These are phyloP conservation scores for Malurus leucopterus DNA, from an alignment of 2,797 vertebrate species.

Conservation along the genomic window DNA sequence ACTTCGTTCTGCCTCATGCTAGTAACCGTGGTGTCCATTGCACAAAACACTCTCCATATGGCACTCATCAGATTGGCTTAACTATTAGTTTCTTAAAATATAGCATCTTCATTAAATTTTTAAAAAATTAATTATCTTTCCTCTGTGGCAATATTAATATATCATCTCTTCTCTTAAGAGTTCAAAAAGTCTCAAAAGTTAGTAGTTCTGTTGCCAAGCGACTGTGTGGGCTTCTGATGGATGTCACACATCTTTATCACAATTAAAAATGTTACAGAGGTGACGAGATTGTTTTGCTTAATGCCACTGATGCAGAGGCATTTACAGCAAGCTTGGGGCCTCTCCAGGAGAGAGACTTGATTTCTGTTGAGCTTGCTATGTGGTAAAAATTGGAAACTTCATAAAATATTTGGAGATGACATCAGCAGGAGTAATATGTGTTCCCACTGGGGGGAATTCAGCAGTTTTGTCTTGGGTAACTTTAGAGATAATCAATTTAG, in stretches of 20 bases:
- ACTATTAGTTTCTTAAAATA: slow-evolving; percentile 68
- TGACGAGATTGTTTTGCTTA: neutral
- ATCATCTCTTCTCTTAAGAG: slow-evolving; percentile 41
- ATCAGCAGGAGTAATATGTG: neutral
- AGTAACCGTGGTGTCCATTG: slow-evolving; percentile 34
- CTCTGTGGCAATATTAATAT: slow-evolving; percentile 36
- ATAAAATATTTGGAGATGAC: neutral
- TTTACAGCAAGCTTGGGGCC: neutral
- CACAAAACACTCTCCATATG: slow-evolving; percentile 61
- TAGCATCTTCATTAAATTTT: slow-evolving; percentile 37
- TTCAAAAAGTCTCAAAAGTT: slow-evolving; percentile 39
- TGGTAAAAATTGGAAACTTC: neutral
- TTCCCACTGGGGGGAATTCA: neutral
- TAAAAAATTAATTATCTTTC: neutral
- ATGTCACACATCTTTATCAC: neutral
- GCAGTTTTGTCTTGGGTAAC: neutral
- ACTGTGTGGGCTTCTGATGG: slow-evolving; percentile 7
- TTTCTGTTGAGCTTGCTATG: neutral
- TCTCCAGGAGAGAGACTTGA: neutral
- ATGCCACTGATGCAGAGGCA: neutral
- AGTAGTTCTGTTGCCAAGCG: slow-evolving; percentile 28
- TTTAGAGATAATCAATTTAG: neutral
- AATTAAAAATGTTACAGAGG: slow-evolving; percentile 5
- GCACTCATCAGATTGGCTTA: slow-evolving; percentile 65
- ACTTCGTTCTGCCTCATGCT: slow-evolving; percentile 39